Percentiles rank a stretch among this genome's conserved stretches.
Evolutionary conservation across 2,113 vertebrate species (phyloP).

Genomic region (Hymenochirus boettgeri): DNA sequence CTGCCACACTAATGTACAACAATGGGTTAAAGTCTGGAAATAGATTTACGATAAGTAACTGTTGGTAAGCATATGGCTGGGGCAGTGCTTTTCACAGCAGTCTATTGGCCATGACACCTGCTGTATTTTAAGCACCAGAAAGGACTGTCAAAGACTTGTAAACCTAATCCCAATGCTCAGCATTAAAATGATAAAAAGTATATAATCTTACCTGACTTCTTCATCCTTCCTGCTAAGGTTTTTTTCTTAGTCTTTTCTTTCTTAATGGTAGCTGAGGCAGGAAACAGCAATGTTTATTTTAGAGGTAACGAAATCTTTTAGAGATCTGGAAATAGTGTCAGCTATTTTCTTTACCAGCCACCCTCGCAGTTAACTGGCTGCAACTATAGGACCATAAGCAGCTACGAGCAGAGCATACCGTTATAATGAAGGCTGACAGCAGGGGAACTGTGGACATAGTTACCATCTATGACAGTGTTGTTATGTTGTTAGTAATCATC

Average conservation of each 20-base stretch:
- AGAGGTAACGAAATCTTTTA: conserved; percentile 20
- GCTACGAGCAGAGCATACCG: background rate
- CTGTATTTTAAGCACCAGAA: conserved; percentile 11
- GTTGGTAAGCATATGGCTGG: conserved; percentile 23
- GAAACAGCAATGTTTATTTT: conserved; percentile 23
- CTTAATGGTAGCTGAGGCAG: conserved; percentile 5
- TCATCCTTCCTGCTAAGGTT: conserved; percentile 15
- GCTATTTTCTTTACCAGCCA: conserved; percentile 6
- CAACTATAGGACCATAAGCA: conserved; percentile 4
- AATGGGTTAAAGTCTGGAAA: conserved; percentile 4
- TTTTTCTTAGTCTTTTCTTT: background rate
- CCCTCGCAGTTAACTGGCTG: conserved; percentile 13
- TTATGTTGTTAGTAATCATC: background rate
- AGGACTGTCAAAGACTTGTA: background rate
- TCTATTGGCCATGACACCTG: conserved; percentile 27
- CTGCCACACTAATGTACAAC: no score
- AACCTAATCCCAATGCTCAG: background rate
- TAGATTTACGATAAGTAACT: conserved; percentile 2
- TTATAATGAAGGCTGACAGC: conserved; percentile 9
- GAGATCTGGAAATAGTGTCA: conserved; percentile 36
- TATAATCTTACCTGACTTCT: conserved; percentile 37
- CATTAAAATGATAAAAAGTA: conserved; percentile 1
- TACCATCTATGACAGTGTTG: background rate
- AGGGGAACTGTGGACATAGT: conserved; percentile 10
- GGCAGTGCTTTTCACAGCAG: conserved; percentile 13